Conservation (phyloP, 2,113 vertebrate species). For the Lonchura striata region DNA sequence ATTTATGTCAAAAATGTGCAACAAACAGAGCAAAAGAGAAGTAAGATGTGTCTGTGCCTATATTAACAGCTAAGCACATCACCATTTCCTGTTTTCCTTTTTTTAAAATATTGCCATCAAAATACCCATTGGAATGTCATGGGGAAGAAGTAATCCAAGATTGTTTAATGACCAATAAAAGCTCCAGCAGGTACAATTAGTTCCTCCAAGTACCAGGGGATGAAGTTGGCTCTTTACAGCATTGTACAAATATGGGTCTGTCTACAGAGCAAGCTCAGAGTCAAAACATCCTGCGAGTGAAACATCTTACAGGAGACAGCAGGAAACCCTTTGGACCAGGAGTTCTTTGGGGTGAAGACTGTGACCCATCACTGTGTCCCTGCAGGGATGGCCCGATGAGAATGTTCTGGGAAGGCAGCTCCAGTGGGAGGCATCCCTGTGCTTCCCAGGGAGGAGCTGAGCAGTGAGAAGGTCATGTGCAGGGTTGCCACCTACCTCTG, state of each 20-base stretch:
- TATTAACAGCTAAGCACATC: slow-evolving; percentile 20
- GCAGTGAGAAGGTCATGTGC: not conserved
- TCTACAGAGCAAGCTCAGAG: not conserved
- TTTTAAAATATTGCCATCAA: slow-evolving; percentile 6
- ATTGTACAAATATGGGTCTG: not conserved
- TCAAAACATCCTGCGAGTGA: not conserved
- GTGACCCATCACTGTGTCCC: not conserved
- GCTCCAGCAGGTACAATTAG: slow-evolving; percentile 22
- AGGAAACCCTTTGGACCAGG: not conserved
- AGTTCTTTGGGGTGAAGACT: not conserved
- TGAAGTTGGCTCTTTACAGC: not conserved
- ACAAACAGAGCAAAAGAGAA: not conserved
- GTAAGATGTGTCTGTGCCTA: not conserved
- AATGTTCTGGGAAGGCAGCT: not conserved
- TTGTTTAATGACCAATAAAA: not conserved
- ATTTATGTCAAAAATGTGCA: slow-evolving; percentile 34
- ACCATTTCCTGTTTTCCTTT: slow-evolving; percentile 35
- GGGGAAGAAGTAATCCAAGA: not conserved
- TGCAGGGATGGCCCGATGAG: not conserved
- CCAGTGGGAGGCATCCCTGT: not conserved
- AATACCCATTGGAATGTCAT: slow-evolving; percentile 22
- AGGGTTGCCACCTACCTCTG: not conserved
- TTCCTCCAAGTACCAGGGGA: not conserved
- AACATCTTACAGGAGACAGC: fast-evolving
- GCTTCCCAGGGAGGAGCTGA: not conserved